phyloP scores from a whole-genome alignment of 2,888 invertebrate species.

The Prosopocoilus inquinatus region DNA sequence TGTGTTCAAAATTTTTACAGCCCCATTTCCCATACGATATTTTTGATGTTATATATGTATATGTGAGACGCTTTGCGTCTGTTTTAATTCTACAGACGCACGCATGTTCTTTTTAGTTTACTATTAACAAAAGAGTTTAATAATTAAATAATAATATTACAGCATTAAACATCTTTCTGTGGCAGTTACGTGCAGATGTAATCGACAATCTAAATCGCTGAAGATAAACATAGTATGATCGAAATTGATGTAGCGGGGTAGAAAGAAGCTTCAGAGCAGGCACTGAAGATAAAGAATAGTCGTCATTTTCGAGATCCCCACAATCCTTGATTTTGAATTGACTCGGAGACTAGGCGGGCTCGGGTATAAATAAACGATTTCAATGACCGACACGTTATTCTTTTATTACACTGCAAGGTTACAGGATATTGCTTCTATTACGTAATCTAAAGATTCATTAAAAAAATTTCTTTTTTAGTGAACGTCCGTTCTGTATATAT shows the following conservation, averaged over 20 bases:
- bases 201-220: too few species aligned
- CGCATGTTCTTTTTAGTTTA: too few species aligned
- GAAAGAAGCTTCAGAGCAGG: slow-evolving; percentile 23
- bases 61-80: neutral
- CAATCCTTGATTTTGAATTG: slow-evolving; percentile 10
- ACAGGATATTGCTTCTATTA: slow-evolving; percentile 15
- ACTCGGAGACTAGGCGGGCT: neutral
- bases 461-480: neutral
- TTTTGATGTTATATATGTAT: slow-evolving; percentile 2
- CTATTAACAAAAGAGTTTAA: too few species aligned
- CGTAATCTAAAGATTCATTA: neutral
- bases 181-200: too few species aligned
- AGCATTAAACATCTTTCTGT: too few species aligned
- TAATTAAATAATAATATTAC: too few species aligned
- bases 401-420: slow-evolving; percentile 16
- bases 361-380: slow-evolving; percentile 41
- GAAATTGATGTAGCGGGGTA: slow-evolving; percentile 23
- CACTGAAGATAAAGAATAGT: slow-evolving; percentile 21
- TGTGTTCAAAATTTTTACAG: slow-evolving; percentile 78
- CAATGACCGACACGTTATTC: slow-evolving; percentile 38
- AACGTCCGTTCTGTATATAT: too few species aligned
- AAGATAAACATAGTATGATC: slow-evolving; percentile 13
- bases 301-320: slow-evolving; percentile 24
- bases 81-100: too few species aligned
- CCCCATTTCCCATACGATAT: slow-evolving; percentile 57